A percentile compares a stretch with the other conserved stretches of the same genome.
These are phyloP conservation scores for Enteromius unitaeniatus DNA, from an alignment of 2,797 vertebrate genomes.

Conservation along the genomic window DNA sequence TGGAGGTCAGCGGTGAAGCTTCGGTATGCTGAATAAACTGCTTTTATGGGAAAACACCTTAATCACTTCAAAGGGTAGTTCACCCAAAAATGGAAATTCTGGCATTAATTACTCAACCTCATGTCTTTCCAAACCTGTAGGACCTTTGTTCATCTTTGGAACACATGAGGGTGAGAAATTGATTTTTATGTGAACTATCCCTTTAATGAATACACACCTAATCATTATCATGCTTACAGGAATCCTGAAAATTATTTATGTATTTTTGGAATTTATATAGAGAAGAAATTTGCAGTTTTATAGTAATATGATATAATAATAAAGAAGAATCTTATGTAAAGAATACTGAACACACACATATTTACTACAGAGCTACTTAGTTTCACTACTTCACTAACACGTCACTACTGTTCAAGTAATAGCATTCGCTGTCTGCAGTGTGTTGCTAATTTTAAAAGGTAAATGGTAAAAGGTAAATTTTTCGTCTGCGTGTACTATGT, in stretches of 20 bases:
- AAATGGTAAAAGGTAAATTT: constrained; percentile 2
- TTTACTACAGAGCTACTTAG: background rate
- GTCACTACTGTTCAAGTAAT: background rate
- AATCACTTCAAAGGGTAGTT: background rate
- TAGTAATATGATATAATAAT: background rate
- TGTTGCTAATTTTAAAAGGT: background rate
- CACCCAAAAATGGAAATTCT: no score
- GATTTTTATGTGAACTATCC: background rate
- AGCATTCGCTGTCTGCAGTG: background rate
- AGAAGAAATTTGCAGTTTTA: background rate
- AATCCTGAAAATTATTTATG: background rate
- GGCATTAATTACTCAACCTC: no score
- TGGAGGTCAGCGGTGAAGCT: background rate
- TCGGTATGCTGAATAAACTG: background rate
- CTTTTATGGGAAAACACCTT: background rate
- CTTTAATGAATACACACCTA: background rate
- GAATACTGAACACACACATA: background rate
- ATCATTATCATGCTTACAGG: background rate
- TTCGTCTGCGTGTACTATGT: background rate
- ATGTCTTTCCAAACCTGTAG: no score
- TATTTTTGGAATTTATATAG: background rate
- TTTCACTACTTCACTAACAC: background rate
- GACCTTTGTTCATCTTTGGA: background rate
- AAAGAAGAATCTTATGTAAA: background rate
- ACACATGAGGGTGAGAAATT: background rate